Evolutionary conservation across 2,113 vertebrate species (phyloP).

Genomic region (Dipodomys merriami): DNA sequence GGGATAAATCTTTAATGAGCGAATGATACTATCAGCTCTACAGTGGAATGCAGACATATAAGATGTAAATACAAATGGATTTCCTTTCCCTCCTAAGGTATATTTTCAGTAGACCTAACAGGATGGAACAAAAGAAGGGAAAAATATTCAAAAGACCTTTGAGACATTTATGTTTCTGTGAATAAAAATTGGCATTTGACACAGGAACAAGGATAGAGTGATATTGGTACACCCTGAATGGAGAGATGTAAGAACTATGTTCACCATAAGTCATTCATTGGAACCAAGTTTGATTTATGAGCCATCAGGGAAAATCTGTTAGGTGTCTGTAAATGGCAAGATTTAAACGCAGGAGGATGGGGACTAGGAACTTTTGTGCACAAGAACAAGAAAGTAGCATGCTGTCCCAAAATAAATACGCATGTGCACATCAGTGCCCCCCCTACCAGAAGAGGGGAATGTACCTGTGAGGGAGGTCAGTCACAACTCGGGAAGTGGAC

Average conservation of each 20-base stretch:
- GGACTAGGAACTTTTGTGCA: background rate
- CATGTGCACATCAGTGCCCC: background rate
- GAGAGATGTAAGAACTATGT: background rate
- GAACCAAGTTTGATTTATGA: background rate
- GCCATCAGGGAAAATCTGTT: background rate
- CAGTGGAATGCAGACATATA: background rate
- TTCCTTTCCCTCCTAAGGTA: background rate
- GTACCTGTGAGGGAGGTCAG: background rate
- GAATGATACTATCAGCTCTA: background rate
- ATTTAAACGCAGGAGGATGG: background rate
- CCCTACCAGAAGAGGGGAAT: background rate
- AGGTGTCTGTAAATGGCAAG: background rate
- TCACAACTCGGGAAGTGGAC: background rate
- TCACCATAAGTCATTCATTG: background rate
- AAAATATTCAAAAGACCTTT: background rate
- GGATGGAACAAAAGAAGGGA: background rate
- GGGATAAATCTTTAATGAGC: background rate
- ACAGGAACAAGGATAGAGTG: background rate
- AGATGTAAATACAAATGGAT: background rate
- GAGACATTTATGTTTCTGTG: background rate
- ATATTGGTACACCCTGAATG: background rate
- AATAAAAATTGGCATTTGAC: background rate
- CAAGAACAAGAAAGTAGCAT: background rate
- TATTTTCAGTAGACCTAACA: background rate
- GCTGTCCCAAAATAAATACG: background rate